phyloP scores from a whole-genome alignment of 1,140 invertebrate genomes.

The Eriosoma lanigerum region DNA sequence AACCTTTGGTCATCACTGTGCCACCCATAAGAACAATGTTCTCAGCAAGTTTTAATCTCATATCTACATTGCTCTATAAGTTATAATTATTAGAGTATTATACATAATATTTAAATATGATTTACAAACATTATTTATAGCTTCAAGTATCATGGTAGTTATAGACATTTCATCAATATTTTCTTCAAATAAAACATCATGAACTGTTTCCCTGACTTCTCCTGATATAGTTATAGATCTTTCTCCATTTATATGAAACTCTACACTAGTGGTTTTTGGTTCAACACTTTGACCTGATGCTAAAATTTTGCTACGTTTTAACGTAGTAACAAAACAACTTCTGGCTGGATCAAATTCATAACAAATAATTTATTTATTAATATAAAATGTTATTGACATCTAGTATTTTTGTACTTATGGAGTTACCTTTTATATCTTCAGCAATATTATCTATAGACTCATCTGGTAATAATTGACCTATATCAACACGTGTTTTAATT shows the following conservation, averaged over 20 bases:
- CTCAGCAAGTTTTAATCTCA: constrained; percentile 70
- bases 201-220: constrained; percentile 71
- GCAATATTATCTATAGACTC: constrained; percentile 18
- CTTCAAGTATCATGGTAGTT: constrained; percentile 80
- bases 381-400: not conserved
- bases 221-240: constrained; percentile 69
- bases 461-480: not conserved
- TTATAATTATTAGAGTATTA: not conserved
- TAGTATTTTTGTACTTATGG: no score
- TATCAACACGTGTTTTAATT: constrained; percentile 36
- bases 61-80: constrained; percentile 75
- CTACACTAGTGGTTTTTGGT: constrained; percentile 63
- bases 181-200: constrained; percentile 81
- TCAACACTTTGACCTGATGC: constrained; percentile 58
- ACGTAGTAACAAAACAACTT: constrained; percentile 81
- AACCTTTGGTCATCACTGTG: constrained; percentile 76
- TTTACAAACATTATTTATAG: constrained; percentile 69
- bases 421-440: constrained; percentile 53
- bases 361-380: not conserved
- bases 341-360: constrained; percentile 56
- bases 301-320: constrained; percentile 68
- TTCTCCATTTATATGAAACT: constrained; percentile 71
- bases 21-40: constrained; percentile 86
- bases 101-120: not conserved
- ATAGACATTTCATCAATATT: constrained; percentile 82